Evolutionary conservation across 2,113 vertebrate species (phyloP).

Genomic region (Coregonus clupeaformis): DNA sequence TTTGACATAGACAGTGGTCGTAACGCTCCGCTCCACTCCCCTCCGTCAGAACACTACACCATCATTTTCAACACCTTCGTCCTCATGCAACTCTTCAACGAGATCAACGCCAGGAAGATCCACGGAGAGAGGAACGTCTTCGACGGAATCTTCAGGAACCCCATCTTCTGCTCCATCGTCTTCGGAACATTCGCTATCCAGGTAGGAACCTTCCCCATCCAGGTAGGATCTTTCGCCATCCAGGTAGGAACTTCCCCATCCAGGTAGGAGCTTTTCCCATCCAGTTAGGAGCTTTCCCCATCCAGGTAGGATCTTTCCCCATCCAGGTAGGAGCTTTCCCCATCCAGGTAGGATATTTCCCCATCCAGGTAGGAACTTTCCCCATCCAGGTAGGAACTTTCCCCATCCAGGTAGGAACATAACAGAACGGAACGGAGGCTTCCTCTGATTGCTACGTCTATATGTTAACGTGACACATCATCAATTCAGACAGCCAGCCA

Average conservation of each 20-base stretch:
- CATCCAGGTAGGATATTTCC: no score
- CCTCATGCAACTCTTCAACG: conserved; percentile 99
- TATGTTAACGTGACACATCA: neutral
- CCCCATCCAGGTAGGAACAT: conserved; percentile 63
- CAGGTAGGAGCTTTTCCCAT: conserved; percentile 76
- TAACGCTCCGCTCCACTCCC: conserved; percentile 91
- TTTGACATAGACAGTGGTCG: conserved; percentile 97
- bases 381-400: no score
- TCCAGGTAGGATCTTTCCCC: conserved; percentile 80
- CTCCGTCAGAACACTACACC: conserved; percentile 97
- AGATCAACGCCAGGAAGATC: conserved; percentile 98
- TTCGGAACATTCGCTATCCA: conserved; percentile 92
- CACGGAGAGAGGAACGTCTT: conserved; percentile 98
- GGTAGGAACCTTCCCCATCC: conserved; percentile 65
- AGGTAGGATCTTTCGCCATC: conserved; percentile 64
- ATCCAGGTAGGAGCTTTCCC: conserved; percentile 96
- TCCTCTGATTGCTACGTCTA: neutral
- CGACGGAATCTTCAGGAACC: conserved; percentile 94
- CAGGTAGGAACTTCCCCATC: conserved; percentile 83
- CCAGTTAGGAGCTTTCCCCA: no score
- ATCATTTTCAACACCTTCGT: conserved; percentile 99
- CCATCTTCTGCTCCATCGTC: conserved; percentile 97
- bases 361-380: no score
- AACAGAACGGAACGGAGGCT: neutral
- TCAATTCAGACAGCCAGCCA: neutral